Percentiles rank a stretch among this genome's conserved stretches.
Evolutionary conservation across 1,140 invertebrate species (phyloP).

Genomic region (Teleogryllus occipitalis): DNA sequence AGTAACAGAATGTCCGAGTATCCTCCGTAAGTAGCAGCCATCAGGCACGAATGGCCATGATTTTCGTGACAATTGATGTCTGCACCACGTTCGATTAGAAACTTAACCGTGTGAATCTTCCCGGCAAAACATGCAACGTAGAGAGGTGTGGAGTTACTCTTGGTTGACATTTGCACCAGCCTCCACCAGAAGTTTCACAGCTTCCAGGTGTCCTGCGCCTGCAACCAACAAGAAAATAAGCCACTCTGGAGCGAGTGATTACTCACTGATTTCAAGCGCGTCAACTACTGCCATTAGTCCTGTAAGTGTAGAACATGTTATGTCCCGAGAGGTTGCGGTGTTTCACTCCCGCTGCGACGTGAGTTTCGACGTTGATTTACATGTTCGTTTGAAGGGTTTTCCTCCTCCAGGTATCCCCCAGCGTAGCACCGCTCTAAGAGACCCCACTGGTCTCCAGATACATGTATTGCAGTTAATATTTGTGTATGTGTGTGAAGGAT

Average conservation of each 20-base stretch:
- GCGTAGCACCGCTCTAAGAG: no score
- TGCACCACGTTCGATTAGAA: constrained; percentile 66
- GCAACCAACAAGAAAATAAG: background rate
- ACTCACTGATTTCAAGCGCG: no score
- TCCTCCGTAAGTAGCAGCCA: constrained; percentile 85
- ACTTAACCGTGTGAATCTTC: constrained; percentile 76
- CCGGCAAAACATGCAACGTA: constrained; percentile 81
- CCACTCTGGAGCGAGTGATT: background rate
- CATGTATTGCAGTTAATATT: no score
- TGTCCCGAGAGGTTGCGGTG: no score
- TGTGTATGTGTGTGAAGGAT: no score
- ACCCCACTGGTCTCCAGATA: no score
- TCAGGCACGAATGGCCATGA: constrained; percentile 87
- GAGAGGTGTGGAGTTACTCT: constrained; percentile 75
- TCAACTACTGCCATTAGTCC: no score
- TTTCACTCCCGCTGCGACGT: no score
- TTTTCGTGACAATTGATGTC: constrained; percentile 80
- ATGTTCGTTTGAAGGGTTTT: no score
- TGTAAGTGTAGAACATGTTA: no score
- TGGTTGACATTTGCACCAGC: constrained; percentile 83
- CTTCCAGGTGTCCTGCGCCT: constrained; percentile 70
- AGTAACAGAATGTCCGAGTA: constrained; percentile 52
- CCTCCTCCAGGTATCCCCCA: no score
- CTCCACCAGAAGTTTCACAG: constrained; percentile 77
- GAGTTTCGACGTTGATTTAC: no score